Percentiles rank a stretch among this genome's conserved stretches.
Conservation (phyloP, 2,888 invertebrate genomes). For the Agrochola circellaris region DNA sequence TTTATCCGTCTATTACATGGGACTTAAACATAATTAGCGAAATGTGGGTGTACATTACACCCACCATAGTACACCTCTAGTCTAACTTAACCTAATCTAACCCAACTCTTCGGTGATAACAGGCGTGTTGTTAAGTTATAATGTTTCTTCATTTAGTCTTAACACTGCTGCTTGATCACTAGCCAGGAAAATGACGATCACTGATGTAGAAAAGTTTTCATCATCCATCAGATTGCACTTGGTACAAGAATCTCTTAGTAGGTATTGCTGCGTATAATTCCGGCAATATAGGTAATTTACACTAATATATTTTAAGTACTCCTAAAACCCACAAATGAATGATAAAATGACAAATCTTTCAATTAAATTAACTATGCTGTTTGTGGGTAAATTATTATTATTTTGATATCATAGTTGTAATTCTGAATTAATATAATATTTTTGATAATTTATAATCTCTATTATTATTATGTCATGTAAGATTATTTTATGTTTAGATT, state of each 20-base stretch:
- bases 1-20: too few relatives aligned
- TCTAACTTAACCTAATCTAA: too few relatives aligned
- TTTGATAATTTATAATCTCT: not conserved
- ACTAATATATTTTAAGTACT: not conserved
- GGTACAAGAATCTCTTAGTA: not conserved
- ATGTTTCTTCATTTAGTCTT: not conserved
- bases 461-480: too few relatives aligned
- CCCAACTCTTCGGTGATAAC: too few relatives aligned
- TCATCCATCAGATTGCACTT: not conserved
- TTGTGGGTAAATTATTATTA: not conserved
- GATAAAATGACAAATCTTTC: not conserved
- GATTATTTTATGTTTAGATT: not conserved
- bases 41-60: too few relatives aligned
- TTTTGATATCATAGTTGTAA: not conserved
- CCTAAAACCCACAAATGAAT: not conserved
- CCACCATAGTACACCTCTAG: too few relatives aligned
- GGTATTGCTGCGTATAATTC: not conserved
- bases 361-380: not conserved
- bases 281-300: not conserved
- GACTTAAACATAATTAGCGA: too few relatives aligned
- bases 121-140: too few relatives aligned
- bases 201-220: not conserved
- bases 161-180: not conserved
- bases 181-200: not conserved
- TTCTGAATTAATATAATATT: not conserved